Conservation (phyloP, 2,888 invertebrate genomes). For the Scaptomyza reducta region DNA sequence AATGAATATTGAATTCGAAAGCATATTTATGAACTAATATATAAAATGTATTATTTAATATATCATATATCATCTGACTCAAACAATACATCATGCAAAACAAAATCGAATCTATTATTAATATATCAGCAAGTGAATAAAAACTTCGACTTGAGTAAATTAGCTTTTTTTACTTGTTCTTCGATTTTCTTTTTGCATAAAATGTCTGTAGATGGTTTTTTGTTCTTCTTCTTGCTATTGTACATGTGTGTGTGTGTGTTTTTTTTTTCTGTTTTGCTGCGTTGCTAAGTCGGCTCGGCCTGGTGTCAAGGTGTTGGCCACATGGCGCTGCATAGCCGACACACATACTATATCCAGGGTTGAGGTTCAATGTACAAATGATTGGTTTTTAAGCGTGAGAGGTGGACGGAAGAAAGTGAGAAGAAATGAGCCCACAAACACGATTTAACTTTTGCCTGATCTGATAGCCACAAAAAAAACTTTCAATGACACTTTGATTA, state of each 20-base stretch:
- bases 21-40: too few relatives aligned
- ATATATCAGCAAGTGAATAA: not conserved
- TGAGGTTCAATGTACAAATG: conserved; percentile 73
- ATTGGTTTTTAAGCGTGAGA: conserved; percentile 58
- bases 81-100: too few relatives aligned
- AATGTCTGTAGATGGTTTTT: conserved; percentile 32
- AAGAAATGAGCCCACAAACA: not conserved
- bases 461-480: conserved; percentile 30
- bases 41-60: too few relatives aligned
- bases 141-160: not conserved
- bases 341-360: conserved; percentile 1
- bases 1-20: too few relatives aligned
- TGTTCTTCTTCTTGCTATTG: conserved; percentile 6
- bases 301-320: conserved; percentile 75
- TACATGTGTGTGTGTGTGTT: conserved; percentile 3
- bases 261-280: conserved; percentile 41
- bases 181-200: conserved; percentile 40
- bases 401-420: not conserved
- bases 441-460: conserved; percentile 19
- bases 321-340: conserved; percentile 53
- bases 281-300: conserved; percentile 44
- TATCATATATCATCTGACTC: too few relatives aligned
- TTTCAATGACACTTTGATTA: conserved; percentile 65
- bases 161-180: not conserved
- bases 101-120: too few relatives aligned